These are phyloP conservation scores for Herpetotheres cachinnans DNA, from an alignment of 2,113 vertebrate genomes.

Conservation along the genomic window DNA sequence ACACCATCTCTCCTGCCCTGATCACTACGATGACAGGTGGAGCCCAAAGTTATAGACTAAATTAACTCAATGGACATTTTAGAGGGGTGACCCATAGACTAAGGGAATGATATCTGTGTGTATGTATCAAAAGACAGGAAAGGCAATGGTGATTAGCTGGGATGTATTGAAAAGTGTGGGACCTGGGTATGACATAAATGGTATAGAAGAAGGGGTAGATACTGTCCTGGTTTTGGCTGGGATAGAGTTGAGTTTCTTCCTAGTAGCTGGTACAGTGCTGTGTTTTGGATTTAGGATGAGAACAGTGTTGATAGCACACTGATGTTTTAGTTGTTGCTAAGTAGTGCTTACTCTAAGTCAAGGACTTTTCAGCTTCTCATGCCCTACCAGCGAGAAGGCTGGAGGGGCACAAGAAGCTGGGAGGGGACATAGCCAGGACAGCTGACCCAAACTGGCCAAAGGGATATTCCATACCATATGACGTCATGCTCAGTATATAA, in stretches of 20 bases:
- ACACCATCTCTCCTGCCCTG: no score
- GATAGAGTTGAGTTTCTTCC: not conserved
- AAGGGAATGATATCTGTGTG: not conserved
- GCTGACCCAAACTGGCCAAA: no score
- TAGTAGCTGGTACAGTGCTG: not conserved
- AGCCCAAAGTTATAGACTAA: not conserved
- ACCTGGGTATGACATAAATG: not conserved
- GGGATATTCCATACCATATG: no score
- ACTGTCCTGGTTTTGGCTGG: not conserved
- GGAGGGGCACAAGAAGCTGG: not conserved
- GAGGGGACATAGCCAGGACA: no score
- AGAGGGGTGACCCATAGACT: not conserved
- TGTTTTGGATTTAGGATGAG: not conserved
- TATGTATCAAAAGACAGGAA: not conserved
- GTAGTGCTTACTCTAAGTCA: not conserved
- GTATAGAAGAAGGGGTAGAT: not conserved
- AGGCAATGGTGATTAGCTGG: rapidly evolving
- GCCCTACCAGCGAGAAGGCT: not conserved
- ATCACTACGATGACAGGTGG: no score
- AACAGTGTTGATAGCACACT: not conserved
- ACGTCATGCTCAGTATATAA: not conserved
- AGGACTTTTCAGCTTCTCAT: not conserved
- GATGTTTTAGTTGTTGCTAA: not conserved
- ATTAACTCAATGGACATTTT: not conserved
- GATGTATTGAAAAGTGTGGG: not conserved